Percentiles rank a stretch among this genome's conserved stretches.
Conservation (phyloP, 2,797 vertebrate genomes). For the Morus bassanus region DNA sequence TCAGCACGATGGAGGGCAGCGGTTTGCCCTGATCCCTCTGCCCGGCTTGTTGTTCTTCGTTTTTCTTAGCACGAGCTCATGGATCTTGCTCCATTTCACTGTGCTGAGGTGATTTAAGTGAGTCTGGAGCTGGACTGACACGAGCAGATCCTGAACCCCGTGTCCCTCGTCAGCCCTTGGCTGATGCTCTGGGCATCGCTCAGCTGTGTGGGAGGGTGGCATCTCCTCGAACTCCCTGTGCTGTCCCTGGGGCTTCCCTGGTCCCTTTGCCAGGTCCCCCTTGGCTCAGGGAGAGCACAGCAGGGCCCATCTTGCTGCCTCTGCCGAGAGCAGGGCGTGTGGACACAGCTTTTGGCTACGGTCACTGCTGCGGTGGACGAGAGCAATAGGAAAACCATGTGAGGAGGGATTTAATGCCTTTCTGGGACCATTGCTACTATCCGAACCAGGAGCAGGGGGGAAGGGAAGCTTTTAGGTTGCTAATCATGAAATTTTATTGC, state of each 20-base stretch:
- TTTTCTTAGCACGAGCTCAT: background rate
- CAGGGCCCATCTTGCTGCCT: fast-evolving
- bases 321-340: background rate
- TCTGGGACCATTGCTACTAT: background rate
- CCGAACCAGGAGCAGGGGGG: background rate
- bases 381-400: background rate
- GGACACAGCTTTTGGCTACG: background rate
- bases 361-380: background rate
- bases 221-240: background rate
- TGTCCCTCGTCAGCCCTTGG: background rate
- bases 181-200: fast-evolving
- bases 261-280: background rate
- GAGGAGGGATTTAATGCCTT: constrained; percentile 28
- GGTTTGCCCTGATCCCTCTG: background rate
- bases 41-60: fast-evolving
- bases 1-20: fast-evolving
- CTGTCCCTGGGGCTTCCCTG: background rate
- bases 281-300: fast-evolving
- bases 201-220: background rate
- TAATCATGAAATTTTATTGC: constrained; percentile 35
- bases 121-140: background rate
- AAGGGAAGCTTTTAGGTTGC: constrained; percentile 44
- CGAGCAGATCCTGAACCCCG: fast-evolving
- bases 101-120: fast-evolving
- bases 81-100: background rate